These are phyloP conservation scores for Diarsia brunnea DNA, from an alignment of 2,888 invertebrate species.

Conservation along the genomic window DNA sequence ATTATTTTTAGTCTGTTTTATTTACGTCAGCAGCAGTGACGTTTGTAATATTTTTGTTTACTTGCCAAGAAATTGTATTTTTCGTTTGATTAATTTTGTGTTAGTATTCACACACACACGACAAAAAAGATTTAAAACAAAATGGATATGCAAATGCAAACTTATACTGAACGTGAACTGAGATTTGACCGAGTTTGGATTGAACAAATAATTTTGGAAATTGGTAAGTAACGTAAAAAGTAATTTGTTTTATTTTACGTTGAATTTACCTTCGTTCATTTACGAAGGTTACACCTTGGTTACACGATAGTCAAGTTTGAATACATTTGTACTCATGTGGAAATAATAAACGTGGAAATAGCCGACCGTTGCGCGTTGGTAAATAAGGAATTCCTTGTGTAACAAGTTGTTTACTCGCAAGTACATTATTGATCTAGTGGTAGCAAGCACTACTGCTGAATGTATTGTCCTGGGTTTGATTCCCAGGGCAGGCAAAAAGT, in stretches of 20 bases:
- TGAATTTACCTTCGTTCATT: neutral
- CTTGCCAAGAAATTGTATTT: slow-evolving; percentile 63
- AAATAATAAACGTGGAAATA: slow-evolving; percentile 7
- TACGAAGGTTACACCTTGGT: neutral
- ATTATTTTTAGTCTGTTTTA: slow-evolving; percentile 2
- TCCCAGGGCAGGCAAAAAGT: neutral
- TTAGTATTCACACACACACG: slow-evolving; percentile 3
- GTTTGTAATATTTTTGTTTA: slow-evolving; percentile 61
- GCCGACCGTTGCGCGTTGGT: too few species aligned
- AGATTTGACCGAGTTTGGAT: slow-evolving; percentile 75
- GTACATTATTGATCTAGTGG: neutral
- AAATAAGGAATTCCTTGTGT: neutral
- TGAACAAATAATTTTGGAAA: slow-evolving; percentile 79
- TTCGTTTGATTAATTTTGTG: slow-evolving; percentile 49
- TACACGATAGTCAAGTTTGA: neutral
- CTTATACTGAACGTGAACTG: slow-evolving; percentile 68
- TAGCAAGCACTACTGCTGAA: neutral
- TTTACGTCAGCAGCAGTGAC: slow-evolving; percentile 48
- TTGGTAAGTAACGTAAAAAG: slow-evolving; percentile 72
- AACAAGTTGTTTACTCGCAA: too few species aligned
- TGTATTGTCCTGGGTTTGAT: neutral
- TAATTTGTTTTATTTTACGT: neutral
- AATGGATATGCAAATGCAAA: slow-evolving; percentile 70
- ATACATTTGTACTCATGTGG: neutral
- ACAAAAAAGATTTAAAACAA: slow-evolving; percentile 15